Evolutionary conservation across 1,140 invertebrate species (phyloP).

Genomic region (Drosophila suzukii): DNA sequence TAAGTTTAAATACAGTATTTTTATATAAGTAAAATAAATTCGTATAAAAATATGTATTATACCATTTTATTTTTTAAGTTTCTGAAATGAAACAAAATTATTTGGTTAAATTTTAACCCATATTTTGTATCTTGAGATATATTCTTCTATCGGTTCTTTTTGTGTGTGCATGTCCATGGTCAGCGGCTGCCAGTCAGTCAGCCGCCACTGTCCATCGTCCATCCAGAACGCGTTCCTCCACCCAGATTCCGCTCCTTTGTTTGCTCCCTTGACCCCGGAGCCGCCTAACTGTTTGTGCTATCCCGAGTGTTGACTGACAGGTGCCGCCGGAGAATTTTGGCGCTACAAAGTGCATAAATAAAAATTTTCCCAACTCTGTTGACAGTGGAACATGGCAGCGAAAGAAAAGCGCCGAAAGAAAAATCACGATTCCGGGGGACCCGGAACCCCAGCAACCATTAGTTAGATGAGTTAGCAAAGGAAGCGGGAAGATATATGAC

Average conservation of each 20-base stretch:
- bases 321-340: conserved; percentile 78
- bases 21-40: no score
- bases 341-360: conserved; percentile 80
- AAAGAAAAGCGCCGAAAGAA: conserved; percentile 19
- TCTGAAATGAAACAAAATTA: no score
- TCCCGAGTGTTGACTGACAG: conserved; percentile 73
- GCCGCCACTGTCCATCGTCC: conserved; percentile 39
- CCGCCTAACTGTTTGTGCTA: conserved; percentile 35
- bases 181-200: conserved; percentile 45
- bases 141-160: neutral
- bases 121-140: neutral
- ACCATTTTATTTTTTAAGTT: no score
- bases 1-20: no score
- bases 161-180: conserved; percentile 22
- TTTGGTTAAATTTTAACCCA: no score
- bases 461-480: conserved; percentile 35
- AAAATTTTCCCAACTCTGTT: conserved; percentile 62
- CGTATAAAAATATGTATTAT: no score
- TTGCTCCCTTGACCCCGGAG: conserved; percentile 17
- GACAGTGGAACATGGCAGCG: conserved; percentile 50
- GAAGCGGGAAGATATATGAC: conserved; percentile 23
- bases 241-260: conserved; percentile 25
- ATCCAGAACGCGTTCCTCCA: conserved; percentile 36
- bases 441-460: conserved; percentile 12
- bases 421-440: conserved; percentile 3